phyloP scores from a whole-genome alignment of 2,888 invertebrate species.

The Beris morrisii region DNA sequence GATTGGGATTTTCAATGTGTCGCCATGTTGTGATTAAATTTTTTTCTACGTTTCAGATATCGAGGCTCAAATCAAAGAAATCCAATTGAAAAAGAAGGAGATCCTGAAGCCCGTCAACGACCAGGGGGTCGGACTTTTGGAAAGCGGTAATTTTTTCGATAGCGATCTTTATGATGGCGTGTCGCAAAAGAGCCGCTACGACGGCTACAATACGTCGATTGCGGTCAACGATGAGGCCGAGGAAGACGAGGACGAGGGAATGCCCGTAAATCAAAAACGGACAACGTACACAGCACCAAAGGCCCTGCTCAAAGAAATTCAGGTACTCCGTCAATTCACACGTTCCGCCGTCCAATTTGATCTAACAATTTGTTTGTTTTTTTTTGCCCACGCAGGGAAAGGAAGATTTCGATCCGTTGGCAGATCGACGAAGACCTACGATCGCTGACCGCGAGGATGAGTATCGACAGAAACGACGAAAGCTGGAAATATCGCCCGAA shows the following conservation, averaged over 20 bases:
- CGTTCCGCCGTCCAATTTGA: too few species aligned
- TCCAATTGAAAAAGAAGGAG: constrained; percentile 85
- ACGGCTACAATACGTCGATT: constrained; percentile 94
- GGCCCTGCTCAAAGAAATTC: constrained; percentile 77
- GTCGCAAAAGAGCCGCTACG: constrained; percentile 76
- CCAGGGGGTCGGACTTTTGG: constrained; percentile 80
- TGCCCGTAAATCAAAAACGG: constrained; percentile 71
- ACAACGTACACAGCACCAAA: constrained; percentile 83
- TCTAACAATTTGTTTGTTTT: too few species aligned
- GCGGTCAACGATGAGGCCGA: constrained; percentile 94
- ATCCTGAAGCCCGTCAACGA: constrained; percentile 63
- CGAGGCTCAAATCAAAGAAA: constrained; percentile 90
- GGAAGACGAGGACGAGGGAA: constrained; percentile 82
- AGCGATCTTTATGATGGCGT: constrained; percentile 88
- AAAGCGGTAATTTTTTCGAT: constrained; percentile 83
- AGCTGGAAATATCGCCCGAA: constrained; percentile 95
- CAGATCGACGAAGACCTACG: constrained; percentile 85
- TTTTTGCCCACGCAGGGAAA: constrained; percentile 64
- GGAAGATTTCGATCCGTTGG: constrained; percentile 93
- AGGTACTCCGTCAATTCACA: constrained; percentile 5
- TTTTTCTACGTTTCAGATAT: constrained; percentile 69
- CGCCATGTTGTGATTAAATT: constrained; percentile 30
- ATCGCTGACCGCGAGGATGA: constrained; percentile 98
- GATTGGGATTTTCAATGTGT: not conserved
- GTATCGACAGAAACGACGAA: constrained; percentile 84